Conservation (phyloP, 2,888 invertebrate species). For the Byasa hedistus region DNA sequence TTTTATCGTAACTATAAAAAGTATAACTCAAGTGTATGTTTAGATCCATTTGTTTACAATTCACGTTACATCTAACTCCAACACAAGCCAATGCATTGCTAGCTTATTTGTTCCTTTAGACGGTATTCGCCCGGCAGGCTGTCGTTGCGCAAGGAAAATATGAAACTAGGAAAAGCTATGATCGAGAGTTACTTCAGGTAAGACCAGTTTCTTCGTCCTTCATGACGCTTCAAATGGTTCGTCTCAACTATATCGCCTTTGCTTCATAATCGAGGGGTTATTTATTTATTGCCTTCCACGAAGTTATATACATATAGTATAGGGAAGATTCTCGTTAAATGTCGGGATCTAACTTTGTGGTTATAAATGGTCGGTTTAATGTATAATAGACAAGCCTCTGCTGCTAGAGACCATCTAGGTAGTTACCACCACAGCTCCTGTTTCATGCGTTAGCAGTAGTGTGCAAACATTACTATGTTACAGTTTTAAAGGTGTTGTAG, state of each 20-base stretch:
- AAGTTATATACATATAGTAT: not conserved
- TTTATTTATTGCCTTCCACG: not conserved
- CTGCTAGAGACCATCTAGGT: too few species aligned
- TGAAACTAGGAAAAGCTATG: conserved; percentile 88
- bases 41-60: conserved; percentile 21
- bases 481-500: too few species aligned
- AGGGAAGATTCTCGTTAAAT: not conserved
- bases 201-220: conserved; percentile 45
- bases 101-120: conserved; percentile 81
- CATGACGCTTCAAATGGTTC: not conserved
- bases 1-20: not conserved
- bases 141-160: conserved; percentile 89
- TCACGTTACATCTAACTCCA: conserved; percentile 29
- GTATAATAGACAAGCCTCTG: too few species aligned
- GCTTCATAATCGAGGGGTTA: too few species aligned
- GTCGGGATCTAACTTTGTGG: not conserved
- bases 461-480: too few species aligned
- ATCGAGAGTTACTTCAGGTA: conserved; percentile 91
- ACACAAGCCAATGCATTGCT: conserved; percentile 52
- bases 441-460: too few species aligned
- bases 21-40: not conserved
- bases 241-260: not conserved
- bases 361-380: not conserved
- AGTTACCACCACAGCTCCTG: too few species aligned
- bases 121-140: conserved; percentile 91